Percentiles rank a stretch among this genome's conserved stretches.
phyloP scores from a whole-genome alignment of 2,113 vertebrate species.

The Mola mola region DNA sequence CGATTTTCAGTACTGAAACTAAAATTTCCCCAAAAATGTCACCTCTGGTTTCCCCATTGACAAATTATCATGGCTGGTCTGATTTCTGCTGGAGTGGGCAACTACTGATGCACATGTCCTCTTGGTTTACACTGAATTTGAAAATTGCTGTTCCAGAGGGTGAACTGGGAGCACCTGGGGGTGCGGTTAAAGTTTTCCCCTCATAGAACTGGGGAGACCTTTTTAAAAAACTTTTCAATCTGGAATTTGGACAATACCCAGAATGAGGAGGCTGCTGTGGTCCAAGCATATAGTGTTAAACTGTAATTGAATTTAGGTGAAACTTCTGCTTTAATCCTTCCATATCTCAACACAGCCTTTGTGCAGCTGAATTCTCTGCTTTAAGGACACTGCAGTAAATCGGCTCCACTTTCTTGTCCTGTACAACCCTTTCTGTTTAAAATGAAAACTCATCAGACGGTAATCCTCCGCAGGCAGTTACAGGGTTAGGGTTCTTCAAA shows the following conservation, averaged over 20 bases:
- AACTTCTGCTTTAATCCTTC: conserved; percentile 37
- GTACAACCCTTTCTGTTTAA: conserved; percentile 40
- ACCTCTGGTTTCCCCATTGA: background rate
- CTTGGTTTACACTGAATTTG: no score
- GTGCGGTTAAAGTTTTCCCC: conserved; percentile 10
- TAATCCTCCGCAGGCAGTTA: conserved; percentile 52
- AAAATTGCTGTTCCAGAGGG: background rate
- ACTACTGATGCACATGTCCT: no score
- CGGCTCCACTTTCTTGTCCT: conserved; percentile 32
- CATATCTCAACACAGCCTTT: conserved; percentile 37
- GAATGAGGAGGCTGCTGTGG: background rate
- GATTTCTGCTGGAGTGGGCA: background rate
- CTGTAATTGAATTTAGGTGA: conserved; percentile 29
- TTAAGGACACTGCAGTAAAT: conserved; percentile 40
- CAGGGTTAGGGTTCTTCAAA: conserved; percentile 3
- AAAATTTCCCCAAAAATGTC: background rate
- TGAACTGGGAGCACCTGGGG: conserved; percentile 1
- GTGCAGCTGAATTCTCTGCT: conserved; percentile 21
- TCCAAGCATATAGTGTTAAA: conserved; percentile 13
- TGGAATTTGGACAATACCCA: conserved; percentile 9
- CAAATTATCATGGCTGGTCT: rapidly evolving
- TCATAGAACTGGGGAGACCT: background rate
- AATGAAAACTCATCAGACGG: conserved; percentile 53
- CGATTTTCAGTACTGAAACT: background rate
- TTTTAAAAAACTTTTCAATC: conserved; percentile 10